Base-by-base conservation (phyloP, 2,797 vertebrate genomes). In the Hydrocynus forskahlii region DNA sequence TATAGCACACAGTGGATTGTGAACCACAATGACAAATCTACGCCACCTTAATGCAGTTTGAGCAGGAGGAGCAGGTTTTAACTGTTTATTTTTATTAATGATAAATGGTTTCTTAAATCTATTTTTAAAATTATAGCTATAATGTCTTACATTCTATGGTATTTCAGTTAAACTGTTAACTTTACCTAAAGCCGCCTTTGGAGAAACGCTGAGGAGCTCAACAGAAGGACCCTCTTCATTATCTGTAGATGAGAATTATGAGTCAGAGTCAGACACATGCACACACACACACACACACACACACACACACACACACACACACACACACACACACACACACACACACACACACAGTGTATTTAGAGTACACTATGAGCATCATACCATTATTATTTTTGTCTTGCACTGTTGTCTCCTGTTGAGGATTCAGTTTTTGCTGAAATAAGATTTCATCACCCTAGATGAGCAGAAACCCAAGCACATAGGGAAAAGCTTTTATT, bases 151-250 rank as follows among this genome's bases (percentile, higher is more conserved):
- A 50, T 50, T 50, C 48, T 14, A 50, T 50, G 12, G 17, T 3
- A 40, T 9, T 66, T 66, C 16, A 40, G 14, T 40, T 21, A 9
- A 19, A 10, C 50, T 19, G 8, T 43, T 14, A 23, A 38, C 2
- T 74, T 93, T 94, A 96, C 96, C 96, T 93, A 87, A 87, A 57
- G 92, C 87, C 81, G 93, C 91, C 91, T 97, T 97, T 0, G 96
- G 94, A 35, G 96, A 97, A 40, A 90, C 84, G 64, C 94, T 95
- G 55, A 98, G 94, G 83, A 93, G 90, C 29, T 98, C 96, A 40
- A 98, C 93, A 62, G 71, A 78, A 3, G 83, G 83, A 16, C 83
- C 79, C 25, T 66, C 83, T 66, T 75, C 48, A 55, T 25, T 70
- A 9, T 70, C 83, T 84, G 50, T 14, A 75, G n/a, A 66, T 48